Percentiles rank a stretch among this genome's conserved stretches.
Evolutionary conservation across 2,113 vertebrate species (phyloP).

Genomic region (Pseudorhombus dupliciocellatus): DNA sequence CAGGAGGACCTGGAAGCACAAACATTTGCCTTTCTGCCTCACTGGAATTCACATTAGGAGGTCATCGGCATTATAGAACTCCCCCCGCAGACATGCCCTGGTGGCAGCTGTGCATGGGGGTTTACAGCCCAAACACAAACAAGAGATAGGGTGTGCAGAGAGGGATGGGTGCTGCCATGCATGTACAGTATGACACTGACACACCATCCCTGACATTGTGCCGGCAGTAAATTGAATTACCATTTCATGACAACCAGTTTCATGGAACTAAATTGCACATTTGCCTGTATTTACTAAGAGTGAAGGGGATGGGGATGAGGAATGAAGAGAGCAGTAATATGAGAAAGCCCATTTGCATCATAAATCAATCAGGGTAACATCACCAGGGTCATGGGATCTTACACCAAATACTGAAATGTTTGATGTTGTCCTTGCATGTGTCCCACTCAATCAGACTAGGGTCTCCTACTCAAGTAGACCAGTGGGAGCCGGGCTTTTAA

Average conservation of each 20-base stretch:
- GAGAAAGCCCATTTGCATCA: conserved; percentile 49
- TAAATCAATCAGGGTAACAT: conserved; percentile 66
- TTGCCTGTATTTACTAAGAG: conserved; percentile 26
- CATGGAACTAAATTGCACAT: conserved; percentile 26
- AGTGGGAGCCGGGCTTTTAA: conserved; percentile 63
- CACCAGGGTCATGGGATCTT: conserved; percentile 45
- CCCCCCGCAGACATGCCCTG: conserved; percentile 47
- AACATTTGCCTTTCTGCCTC: conserved; percentile 71
- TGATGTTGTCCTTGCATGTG: conserved; percentile 70
- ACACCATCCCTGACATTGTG: conserved; percentile 9
- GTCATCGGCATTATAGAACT: conserved; percentile 59
- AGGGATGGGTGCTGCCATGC: conserved; percentile 34
- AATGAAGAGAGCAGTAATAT: conserved; percentile 46
- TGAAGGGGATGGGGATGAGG: conserved; percentile 14
- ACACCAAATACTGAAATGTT: conserved; percentile 51
- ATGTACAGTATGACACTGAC: conserved; percentile 32
- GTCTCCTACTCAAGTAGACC: conserved; percentile 59
- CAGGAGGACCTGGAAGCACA: conserved; percentile 53
- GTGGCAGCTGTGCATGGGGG: conserved; percentile 66
- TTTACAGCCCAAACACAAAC: conserved; percentile 67
- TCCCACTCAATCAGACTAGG: conserved; percentile 61
- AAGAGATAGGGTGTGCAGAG: conserved; percentile 51
- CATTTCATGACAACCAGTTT: conserved; percentile 31
- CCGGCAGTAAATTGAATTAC: conserved; percentile 34
- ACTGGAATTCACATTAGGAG: conserved; percentile 77